phyloP scores from a whole-genome alignment of 2,888 invertebrate genomes.

The Drosophila eohydei region DNA sequence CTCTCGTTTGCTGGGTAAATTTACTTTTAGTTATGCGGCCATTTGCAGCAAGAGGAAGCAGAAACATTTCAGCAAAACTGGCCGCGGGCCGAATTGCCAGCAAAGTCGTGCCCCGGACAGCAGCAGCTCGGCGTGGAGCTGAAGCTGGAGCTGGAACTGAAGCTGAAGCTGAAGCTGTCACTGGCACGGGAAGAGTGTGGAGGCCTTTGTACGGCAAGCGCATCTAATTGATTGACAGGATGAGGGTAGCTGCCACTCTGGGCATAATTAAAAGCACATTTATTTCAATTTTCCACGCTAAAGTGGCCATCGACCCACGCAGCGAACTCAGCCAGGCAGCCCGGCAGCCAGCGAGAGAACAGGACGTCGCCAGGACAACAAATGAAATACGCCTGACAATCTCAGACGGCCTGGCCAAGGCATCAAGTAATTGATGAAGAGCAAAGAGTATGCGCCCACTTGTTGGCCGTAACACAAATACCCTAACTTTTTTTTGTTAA shows the following conservation, averaged over 20 bases:
- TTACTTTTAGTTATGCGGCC: conserved; percentile 75
- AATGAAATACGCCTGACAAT: conserved; percentile 55
- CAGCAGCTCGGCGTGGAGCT: not conserved
- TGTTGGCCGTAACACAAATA: conserved; percentile 3
- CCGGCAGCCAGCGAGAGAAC: conserved; percentile 11
- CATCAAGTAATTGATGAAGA: conserved; percentile 54
- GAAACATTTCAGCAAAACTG: conserved; percentile 7
- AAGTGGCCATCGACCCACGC: conserved; percentile 63
- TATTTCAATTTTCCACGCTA: conserved; percentile 71
- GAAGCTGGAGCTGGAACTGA: not conserved
- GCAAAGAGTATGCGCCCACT: conserved; percentile 13
- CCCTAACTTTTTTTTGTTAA: not conserved
- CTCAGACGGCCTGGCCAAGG: conserved; percentile 42
- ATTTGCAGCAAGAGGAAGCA: conserved; percentile 55
- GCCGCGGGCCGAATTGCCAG: conserved; percentile 39
- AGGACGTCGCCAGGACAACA: conserved; percentile 53
- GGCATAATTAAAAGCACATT: conserved; percentile 74
- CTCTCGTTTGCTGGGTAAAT: conserved; percentile 70
- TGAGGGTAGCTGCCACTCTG: conserved; percentile 55
- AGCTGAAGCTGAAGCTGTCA: not conserved
- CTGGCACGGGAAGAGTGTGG: not conserved
- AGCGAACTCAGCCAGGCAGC: conserved; percentile 20
- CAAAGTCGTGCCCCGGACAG: conserved; percentile 18
- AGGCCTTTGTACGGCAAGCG: conserved; percentile 34
- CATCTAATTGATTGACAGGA: conserved; percentile 71